Evolutionary conservation across 1,140 invertebrate genomes (phyloP), one percentile per base, ranked within the genome.

Genomic region (Sarcophaga bullata): DNA sequence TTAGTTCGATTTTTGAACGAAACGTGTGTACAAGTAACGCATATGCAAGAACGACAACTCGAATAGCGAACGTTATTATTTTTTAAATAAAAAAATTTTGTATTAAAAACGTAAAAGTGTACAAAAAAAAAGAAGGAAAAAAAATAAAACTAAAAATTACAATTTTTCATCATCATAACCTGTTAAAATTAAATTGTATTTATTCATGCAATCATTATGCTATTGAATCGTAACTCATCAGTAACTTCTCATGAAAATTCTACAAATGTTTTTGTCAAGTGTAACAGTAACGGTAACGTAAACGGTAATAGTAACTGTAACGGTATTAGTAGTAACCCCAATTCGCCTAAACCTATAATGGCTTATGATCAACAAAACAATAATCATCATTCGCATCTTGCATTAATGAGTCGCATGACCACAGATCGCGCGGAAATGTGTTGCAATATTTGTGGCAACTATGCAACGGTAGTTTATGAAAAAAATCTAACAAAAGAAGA

Each of bases 141-240:
- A 17, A 78, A 50, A 9, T 50, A 52, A 73, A 19, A 78, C 49
- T 76, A 78, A 73, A 78, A 17, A 50, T 10, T 37, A 37, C 52
- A 52, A 52, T 78, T 19, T 11, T 73, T 17, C 15, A 49, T 9
- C 6, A 49, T 48, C 10, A 75, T 72, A 72, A 72, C 25, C 25
- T 37, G 25, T 37, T 37, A 37, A 37, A 37, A 37, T 37, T 37
- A 1, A 37, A 72, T 25, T 25, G 62, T 4, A 0, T 25, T 4
- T 19, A 72, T 52, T 19, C 17, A 78, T 78, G 75, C 25, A 9
- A 11, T 1, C 48, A 78, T 50, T 50, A 89, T 89, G 88, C 84
- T 89, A 25, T 82, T 90, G n/a, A 86, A 83, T 85, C 86, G 84
- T n/a, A 83, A 85, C 76, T 81, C 84, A 25, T 68, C 78, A 37